These are phyloP conservation scores for Sebastes cheni DNA, from an alignment of 2,797 vertebrate species.

Conservation along the genomic window DNA sequence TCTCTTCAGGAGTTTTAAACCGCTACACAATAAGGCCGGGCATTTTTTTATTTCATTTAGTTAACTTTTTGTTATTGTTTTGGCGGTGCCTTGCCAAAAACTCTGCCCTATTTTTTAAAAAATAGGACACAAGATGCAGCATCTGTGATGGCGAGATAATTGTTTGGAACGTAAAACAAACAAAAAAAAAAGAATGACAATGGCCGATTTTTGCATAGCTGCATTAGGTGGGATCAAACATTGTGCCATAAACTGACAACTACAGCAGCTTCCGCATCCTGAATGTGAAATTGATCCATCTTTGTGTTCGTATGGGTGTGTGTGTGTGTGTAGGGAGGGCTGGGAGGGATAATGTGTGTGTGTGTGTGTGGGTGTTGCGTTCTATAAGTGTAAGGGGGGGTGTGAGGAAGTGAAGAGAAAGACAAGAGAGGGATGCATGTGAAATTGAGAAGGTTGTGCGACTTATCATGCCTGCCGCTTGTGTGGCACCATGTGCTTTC, in stretches of 20 bases:
- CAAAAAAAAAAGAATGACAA: slow-evolving; percentile 14
- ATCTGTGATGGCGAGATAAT: slow-evolving; percentile 53
- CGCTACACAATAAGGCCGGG: slow-evolving; percentile 25
- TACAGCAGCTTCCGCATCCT: slow-evolving; percentile 36
- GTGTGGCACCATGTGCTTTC: not conserved
- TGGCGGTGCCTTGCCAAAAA: slow-evolving; percentile 22
- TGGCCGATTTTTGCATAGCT: slow-evolving; percentile 60
- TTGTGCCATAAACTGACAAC: slow-evolving; percentile 37
- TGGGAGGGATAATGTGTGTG: slow-evolving; percentile 9
- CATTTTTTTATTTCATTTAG: slow-evolving; percentile 40
- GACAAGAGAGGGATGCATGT: not conserved
- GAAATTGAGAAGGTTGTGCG: not conserved
- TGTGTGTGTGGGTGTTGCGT: slow-evolving; percentile 32
- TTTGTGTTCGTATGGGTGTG: slow-evolving; percentile 54
- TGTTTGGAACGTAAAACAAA: slow-evolving; percentile 27
- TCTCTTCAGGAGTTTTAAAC: slow-evolving; percentile 52
- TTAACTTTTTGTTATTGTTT: slow-evolving; percentile 54
- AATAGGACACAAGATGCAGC: slow-evolving; percentile 49
- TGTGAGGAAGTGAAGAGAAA: slow-evolving; percentile 17
- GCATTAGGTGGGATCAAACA: slow-evolving; percentile 61
- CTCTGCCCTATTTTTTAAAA: slow-evolving; percentile 33
- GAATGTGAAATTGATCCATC: slow-evolving; percentile 72
- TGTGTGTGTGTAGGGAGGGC: slow-evolving; percentile 34
- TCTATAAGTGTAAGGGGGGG: slow-evolving; percentile 23
- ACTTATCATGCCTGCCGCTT: not conserved